phyloP scores from a whole-genome alignment of 2,113 vertebrate species.

The Campylomormyrus numenius region DNA sequence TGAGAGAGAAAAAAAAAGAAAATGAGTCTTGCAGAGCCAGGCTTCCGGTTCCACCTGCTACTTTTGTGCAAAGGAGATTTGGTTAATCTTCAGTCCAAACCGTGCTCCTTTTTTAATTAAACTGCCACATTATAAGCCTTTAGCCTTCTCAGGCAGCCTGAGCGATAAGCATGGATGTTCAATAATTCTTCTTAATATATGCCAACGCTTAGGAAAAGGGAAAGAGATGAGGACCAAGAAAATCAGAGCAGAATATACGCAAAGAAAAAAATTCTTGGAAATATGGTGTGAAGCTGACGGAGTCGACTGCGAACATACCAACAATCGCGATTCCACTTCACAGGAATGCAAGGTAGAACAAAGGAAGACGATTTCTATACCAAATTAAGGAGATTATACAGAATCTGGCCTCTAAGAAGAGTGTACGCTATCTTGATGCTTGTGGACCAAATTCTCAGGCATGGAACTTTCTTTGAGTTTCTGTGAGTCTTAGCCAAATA shows the following conservation, averaged over 20 bases:
- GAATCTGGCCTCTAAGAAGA: not conserved
- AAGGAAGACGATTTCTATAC: not conserved
- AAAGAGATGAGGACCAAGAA: not conserved
- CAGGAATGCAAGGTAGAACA: not conserved
- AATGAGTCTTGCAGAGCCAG: not conserved
- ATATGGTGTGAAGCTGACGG: not conserved
- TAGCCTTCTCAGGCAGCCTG: slow-evolving; percentile 13
- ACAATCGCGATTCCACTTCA: not conserved
- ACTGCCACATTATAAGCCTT: slow-evolving; percentile 25
- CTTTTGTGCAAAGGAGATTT: slow-evolving; percentile 19
- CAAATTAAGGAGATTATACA: not conserved
- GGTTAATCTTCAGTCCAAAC: slow-evolving; percentile 19
- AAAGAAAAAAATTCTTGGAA: not conserved
- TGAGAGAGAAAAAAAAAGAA: not conserved
- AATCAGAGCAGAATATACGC: not conserved
- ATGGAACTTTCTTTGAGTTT: not conserved
- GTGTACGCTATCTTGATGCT: not conserved
- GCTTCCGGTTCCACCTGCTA: slow-evolving; percentile 10
- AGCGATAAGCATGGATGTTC: slow-evolving; percentile 19
- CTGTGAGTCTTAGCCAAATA: not conserved
- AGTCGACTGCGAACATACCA: not conserved
- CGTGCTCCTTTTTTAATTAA: slow-evolving; percentile 22
- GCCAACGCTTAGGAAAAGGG: slow-evolving; percentile 3
- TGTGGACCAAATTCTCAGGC: not conserved
- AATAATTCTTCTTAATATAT: slow-evolving; percentile 28